Conservation (phyloP, 2,888 invertebrate species). For the Nephrotoma appendiculata region DNA sequence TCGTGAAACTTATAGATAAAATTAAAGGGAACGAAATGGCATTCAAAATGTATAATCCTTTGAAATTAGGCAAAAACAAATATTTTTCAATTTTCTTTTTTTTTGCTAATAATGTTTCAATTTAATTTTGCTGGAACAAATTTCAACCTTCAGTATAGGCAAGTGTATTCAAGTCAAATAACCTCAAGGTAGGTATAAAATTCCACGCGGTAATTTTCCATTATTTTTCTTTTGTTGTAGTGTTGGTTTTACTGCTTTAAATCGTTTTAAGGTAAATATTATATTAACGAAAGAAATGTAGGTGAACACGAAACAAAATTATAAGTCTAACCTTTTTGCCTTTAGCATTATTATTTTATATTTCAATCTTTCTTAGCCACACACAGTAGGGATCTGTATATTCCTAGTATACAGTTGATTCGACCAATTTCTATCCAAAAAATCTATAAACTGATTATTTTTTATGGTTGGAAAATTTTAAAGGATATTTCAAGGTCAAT, state of each 20-base stretch:
- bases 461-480: too few relatives aligned
- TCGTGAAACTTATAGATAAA: background rate
- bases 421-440: too few relatives aligned
- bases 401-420: too few relatives aligned
- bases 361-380: background rate
- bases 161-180: background rate
- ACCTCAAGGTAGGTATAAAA: background rate
- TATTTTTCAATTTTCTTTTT: background rate
- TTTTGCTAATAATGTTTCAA: background rate
- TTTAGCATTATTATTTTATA: background rate
- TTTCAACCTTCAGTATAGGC: background rate
- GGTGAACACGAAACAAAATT: background rate
- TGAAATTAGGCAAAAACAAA: background rate
- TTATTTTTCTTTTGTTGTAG: background rate
- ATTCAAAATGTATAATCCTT: background rate
- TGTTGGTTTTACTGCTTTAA: background rate
- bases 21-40: background rate
- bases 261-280: background rate
- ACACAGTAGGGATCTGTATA: too few relatives aligned
- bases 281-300: background rate
- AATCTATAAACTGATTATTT: too few relatives aligned
- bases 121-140: background rate
- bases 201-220: background rate
- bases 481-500: too few relatives aligned
- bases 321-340: background rate